Evolutionary conservation across 2,888 invertebrate species (phyloP).

Genomic region (Hedya salicella): DNA sequence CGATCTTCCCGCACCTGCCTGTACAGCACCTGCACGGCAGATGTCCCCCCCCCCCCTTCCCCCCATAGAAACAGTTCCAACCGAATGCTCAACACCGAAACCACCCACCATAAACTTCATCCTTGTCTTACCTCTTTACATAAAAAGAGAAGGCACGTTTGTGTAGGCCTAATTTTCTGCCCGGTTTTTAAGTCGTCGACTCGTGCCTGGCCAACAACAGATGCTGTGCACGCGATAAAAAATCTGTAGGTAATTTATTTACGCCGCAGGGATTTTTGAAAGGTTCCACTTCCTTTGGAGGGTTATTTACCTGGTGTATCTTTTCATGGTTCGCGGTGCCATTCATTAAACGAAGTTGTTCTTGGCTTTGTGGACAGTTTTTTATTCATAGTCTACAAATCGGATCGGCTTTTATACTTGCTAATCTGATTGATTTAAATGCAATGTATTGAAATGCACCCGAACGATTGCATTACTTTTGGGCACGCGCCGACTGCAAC

Average conservation of each 20-base stretch:
- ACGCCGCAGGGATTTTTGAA: slow-evolving; percentile 27
- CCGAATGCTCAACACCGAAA: slow-evolving; percentile 12
- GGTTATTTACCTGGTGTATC: slow-evolving; percentile 22
- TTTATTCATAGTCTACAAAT: not conserved
- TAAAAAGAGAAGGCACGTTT: slow-evolving; percentile 1
- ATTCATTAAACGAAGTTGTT: slow-evolving; percentile 7
- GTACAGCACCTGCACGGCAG: slow-evolving; percentile 73
- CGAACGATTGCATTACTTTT: slow-evolving; percentile 43
- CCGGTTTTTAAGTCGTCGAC: slow-evolving; percentile 14
- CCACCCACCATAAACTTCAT: slow-evolving; percentile 12
- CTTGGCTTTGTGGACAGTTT: not conserved
- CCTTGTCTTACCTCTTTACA: slow-evolving; percentile 5
- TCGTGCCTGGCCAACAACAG: slow-evolving; percentile 33
- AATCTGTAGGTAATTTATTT: slow-evolving; percentile 17
- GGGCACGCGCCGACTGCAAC: slow-evolving; percentile 49
- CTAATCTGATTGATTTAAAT: slow-evolving; percentile 28
- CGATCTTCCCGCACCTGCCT: slow-evolving; percentile 49
- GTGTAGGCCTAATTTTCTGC: slow-evolving; percentile 24
- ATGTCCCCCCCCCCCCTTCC: slow-evolving; percentile 63
- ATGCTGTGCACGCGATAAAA: slow-evolving; percentile 27
- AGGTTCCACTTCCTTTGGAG: slow-evolving; percentile 19
- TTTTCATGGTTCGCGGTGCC: slow-evolving; percentile 8
- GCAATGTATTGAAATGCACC: slow-evolving; percentile 39
- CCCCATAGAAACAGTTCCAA: slow-evolving; percentile 45
- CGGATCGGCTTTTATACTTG: not conserved